phyloP scores from a whole-genome alignment of 2,888 invertebrate genomes.

The Tipula lateralis region DNA sequence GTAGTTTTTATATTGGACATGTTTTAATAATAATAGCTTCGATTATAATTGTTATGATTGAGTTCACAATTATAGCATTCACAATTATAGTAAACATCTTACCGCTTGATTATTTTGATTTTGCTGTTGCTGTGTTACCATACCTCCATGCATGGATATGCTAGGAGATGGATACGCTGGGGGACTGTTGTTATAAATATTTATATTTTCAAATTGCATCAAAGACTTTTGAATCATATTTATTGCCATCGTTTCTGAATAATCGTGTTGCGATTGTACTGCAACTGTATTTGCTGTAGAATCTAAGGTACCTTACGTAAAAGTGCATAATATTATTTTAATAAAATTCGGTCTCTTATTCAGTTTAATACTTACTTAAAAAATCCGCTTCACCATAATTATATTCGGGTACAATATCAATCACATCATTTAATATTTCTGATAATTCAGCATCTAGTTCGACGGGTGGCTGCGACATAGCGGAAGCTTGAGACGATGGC shows the following conservation, averaged over 20 bases:
- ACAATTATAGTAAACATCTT: not conserved
- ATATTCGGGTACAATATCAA: slow-evolving; percentile 68
- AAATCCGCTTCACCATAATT: slow-evolving; percentile 29
- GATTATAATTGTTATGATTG: too few species aligned
- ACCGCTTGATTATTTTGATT: slow-evolving; percentile 38
- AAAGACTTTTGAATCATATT: slow-evolving; percentile 85
- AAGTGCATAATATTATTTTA: not conserved
- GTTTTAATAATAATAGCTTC: too few species aligned
- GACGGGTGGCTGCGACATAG: slow-evolving; percentile 40
- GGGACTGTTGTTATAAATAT: slow-evolving; percentile 39
- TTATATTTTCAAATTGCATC: slow-evolving; percentile 74
- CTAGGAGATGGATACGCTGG: slow-evolving; percentile 35
- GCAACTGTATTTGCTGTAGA: slow-evolving; percentile 40
- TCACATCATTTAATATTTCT: slow-evolving; percentile 78
- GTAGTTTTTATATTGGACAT: too few species aligned
- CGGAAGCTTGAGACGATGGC: slow-evolving; percentile 40
- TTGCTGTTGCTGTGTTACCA: slow-evolving; percentile 39
- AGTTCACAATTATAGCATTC: too few species aligned
- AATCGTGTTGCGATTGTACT: slow-evolving; percentile 40
- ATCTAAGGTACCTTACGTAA: slow-evolving; percentile 41
- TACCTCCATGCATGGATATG: slow-evolving; percentile 34
- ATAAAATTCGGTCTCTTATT: not conserved
- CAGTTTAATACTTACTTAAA: not conserved
- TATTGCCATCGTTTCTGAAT: slow-evolving; percentile 74
- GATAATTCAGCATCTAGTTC: slow-evolving; percentile 66